A percentile compares a stretch with the other conserved stretches of the same genome.
Conservation (phyloP, 2,888 invertebrate genomes). For the Pheosia tremula region DNA sequence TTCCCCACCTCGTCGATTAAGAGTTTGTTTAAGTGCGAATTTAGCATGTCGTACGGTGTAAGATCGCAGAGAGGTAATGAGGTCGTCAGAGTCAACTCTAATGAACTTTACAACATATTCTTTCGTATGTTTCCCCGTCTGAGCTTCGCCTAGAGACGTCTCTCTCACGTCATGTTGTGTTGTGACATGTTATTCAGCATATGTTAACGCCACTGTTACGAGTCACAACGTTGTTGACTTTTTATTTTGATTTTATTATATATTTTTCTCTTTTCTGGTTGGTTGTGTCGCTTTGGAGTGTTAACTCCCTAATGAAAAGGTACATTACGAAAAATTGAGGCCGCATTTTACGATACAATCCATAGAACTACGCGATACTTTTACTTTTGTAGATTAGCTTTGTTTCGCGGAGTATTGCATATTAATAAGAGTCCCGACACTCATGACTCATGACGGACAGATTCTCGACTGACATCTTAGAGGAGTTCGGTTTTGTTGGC, state of each 20-base stretch:
- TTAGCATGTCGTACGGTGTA: too few species aligned
- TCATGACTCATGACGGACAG: too few species aligned
- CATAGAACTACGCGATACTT: too few species aligned
- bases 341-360: background rate
- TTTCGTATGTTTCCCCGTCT: slow-evolving; percentile 9
- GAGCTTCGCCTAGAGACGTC: slow-evolving; percentile 14
- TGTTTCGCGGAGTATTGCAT: too few species aligned
- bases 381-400: too few species aligned
- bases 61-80: too few species aligned
- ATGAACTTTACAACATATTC: background rate
- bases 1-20: too few species aligned
- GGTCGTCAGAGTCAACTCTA: too few species aligned
- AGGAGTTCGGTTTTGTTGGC: too few species aligned
- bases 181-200: slow-evolving; percentile 27
- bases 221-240: slow-evolving; percentile 12
- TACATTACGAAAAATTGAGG: background rate
- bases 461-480: too few species aligned
- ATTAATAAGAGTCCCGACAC: too few species aligned
- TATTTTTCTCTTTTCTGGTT: background rate
- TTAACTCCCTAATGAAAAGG: background rate
- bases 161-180: slow-evolving; percentile 23
- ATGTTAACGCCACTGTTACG: slow-evolving; percentile 7
- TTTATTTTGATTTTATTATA: slow-evolving; percentile 27
- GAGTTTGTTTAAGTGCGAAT: too few species aligned
- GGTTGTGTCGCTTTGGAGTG: background rate